Percentiles rank a stretch among this genome's conserved stretches.
Evolutionary conservation across 2,888 invertebrate species (phyloP).

Genomic region (Eupithecia exiguata): DNA sequence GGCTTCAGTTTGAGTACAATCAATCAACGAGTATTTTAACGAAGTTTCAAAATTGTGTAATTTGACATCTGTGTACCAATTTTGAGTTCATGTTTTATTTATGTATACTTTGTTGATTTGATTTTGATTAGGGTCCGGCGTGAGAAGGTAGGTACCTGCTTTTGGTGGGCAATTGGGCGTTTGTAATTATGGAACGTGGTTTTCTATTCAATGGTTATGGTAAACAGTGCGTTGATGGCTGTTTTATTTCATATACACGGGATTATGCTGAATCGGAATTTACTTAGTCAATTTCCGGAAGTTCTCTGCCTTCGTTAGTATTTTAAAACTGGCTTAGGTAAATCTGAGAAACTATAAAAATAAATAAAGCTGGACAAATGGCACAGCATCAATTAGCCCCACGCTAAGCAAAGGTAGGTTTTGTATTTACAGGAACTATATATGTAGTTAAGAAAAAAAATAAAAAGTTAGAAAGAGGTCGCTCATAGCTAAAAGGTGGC

Average conservation of each 20-base stretch:
- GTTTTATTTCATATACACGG: neutral
- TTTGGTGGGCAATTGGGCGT: conserved; percentile 18
- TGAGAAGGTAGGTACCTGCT: conserved; percentile 6
- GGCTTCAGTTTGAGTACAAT: conserved; percentile 38
- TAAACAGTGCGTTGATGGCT: conserved; percentile 11
- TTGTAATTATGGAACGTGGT: conserved; percentile 13
- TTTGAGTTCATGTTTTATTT: conserved; percentile 41
- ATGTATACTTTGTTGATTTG: conserved; percentile 31
- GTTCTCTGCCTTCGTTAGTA: neutral
- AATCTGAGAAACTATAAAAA: neutral
- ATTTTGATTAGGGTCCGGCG: conserved; percentile 31
- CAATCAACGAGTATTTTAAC: conserved; percentile 43
- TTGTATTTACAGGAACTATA: neutral
- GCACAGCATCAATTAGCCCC: neutral
- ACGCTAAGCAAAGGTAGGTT: neutral
- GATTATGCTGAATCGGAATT: neutral
- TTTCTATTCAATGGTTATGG: conserved; percentile 12
- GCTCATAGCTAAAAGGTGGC: too few relatives aligned
- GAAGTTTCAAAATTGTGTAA: conserved; percentile 38
- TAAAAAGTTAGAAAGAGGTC: too few relatives aligned
- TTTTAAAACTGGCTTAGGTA: neutral
- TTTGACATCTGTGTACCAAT: conserved; percentile 38
- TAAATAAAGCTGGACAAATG: neutral
- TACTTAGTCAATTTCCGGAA: neutral
- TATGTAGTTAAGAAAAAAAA: too few relatives aligned